A percentile compares a stretch with the other conserved stretches of the same genome.
phyloP scores from a whole-genome alignment of 2,113 vertebrate species.

The Pantherophis guttatus region DNA sequence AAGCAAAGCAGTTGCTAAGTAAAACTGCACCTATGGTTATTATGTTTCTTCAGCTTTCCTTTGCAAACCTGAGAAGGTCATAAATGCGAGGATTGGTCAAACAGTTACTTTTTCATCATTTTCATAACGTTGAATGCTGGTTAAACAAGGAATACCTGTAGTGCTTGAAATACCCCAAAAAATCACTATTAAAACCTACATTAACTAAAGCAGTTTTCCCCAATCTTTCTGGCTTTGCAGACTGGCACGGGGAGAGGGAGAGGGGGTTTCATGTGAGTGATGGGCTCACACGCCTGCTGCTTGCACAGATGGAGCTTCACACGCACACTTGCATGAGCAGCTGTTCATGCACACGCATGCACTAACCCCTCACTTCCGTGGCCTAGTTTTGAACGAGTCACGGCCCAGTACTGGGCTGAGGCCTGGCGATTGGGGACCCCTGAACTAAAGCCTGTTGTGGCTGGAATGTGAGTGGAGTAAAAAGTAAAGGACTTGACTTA shows the following conservation, averaged over 20 bases:
- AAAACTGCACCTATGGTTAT: background rate
- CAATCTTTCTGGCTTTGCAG: background rate
- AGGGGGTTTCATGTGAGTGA: background rate
- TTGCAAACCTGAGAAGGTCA: background rate
- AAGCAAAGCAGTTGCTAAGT: background rate
- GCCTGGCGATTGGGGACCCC: background rate
- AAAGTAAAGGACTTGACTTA: background rate
- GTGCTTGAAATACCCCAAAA: background rate
- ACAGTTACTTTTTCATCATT: background rate
- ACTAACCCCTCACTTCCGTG: background rate
- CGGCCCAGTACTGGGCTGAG: fast-evolving
- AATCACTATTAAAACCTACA: background rate
- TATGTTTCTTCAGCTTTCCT: background rate
- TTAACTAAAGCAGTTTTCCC: background rate
- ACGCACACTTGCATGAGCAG: background rate
- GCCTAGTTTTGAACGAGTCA: background rate
- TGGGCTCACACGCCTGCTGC: background rate
- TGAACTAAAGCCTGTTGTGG: background rate
- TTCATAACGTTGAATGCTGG: background rate
- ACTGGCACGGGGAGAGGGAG: background rate
- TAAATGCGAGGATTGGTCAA: background rate
- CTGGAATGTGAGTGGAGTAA: background rate
- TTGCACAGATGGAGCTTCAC: background rate
- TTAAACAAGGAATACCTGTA: background rate
- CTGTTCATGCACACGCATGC: background rate